Conservation (phyloP, 2,888 invertebrate species). For the Agrotis puta region DNA sequence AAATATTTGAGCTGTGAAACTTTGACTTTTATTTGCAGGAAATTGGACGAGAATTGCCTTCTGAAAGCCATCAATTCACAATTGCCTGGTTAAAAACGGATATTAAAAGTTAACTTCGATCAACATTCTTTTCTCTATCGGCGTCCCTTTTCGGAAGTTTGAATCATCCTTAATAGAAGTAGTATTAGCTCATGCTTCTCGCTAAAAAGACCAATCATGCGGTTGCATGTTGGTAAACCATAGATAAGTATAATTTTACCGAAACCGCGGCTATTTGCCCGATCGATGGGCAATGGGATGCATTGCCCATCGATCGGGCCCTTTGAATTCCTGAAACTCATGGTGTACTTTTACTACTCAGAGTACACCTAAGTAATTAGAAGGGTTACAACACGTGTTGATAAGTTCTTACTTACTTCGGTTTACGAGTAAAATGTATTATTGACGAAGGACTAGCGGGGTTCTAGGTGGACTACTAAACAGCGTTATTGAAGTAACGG, state of each 20-base stretch:
- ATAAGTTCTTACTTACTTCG: background rate
- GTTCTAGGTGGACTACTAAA: conserved; percentile 43
- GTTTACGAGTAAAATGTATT: conserved; percentile 25
- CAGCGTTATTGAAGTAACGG: conserved; percentile 41
- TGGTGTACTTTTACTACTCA: too few species aligned
- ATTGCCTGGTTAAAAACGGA: background rate
- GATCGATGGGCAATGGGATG: conserved; percentile 21
- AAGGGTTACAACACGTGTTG: conserved; percentile 5
- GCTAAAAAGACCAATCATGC: background rate
- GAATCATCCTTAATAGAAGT: background rate
- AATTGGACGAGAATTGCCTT: background rate
- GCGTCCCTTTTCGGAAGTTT: background rate
- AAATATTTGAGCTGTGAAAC: background rate
- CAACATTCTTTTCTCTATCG: background rate
- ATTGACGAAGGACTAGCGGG: conserved; percentile 39
- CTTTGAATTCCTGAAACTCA: conserved; percentile 1
- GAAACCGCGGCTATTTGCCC: conserved; percentile 11
- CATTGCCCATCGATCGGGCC: too few species aligned
- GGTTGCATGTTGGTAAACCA: background rate
- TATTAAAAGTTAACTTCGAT: background rate
- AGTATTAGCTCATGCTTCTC: background rate
- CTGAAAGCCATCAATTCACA: background rate
- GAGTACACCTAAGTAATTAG: background rate
- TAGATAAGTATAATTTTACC: background rate
- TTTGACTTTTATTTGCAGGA: background rate